Evolutionary conservation across 2,797 vertebrate species (phyloP), one percentile per base, ranked within the genome.

Genomic region (Xiphorhynchus erythropygius): DNA sequence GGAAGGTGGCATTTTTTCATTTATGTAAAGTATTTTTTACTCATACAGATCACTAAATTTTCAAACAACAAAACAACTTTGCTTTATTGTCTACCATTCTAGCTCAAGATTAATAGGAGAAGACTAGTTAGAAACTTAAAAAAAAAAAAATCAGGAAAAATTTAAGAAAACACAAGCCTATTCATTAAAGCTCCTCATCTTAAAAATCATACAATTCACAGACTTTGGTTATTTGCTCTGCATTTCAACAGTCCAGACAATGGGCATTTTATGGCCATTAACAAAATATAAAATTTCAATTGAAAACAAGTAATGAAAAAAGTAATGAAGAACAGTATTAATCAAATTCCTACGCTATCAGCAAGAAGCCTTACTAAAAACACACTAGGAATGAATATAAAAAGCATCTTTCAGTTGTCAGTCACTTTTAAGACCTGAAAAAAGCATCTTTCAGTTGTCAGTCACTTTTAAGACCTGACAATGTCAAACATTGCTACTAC

Each of bases 301-400:
- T 84, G 22, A 85, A 92, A 87, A 79, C 25, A 53, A 46, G 44
- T 46, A 46, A 46, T 21, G 44, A 46, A 46, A 46, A 46, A 46
- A 46, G 7, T 47, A 64, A 82, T 1, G 7, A 78, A 63, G 30
- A 47, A 67, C 7, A 59, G 13, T 7, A 84, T 32, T 28, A 35
- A 78, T 23, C 15, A 91, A 76, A 64, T 4, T 3, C 18, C 39
- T 55, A 42, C 6, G 32, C 27, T 69, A 55, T 9, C 60, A 90
- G 37, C 13, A 68, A 60, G 23, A 7, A 80, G 7, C 28, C 41
- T 70, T 77, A 63, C 22, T 25, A 80, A 85, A 69, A 57, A 1
- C 18, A 42, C 23, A 32, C 24, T 70, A 47, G 57, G 13, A 85
- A 41, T 0, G 0, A 80, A 17, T 15, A 63, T 0, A 0, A 74